Conservation (phyloP, 2,888 invertebrate genomes). For the Ethmia dodecea region DNA sequence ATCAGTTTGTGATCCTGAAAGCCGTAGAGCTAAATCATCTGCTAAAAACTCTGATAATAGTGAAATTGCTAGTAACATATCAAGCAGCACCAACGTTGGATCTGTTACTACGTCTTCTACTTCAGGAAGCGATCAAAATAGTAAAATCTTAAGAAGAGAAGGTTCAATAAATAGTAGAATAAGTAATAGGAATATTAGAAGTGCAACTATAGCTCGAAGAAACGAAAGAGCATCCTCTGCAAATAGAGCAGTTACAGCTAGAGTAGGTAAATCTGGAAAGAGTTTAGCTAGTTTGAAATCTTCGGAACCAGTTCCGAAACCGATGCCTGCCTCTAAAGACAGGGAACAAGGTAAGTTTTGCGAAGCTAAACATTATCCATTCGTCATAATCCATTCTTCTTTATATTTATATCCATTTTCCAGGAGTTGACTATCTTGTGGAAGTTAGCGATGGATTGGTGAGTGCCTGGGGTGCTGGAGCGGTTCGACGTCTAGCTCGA, state of each 20-base stretch:
- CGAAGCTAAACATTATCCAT: not conserved
- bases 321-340: conserved; percentile 76
- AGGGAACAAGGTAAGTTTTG: conserved; percentile 82
- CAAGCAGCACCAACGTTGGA: conserved; percentile 57
- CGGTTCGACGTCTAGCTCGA: conserved; percentile 87
- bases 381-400: no score
- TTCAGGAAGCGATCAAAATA: conserved; percentile 65
- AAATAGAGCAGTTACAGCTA: conserved; percentile 80
- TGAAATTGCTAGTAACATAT: conserved; percentile 65
- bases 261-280: conserved; percentile 73
- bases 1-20: conserved; percentile 71
- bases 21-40: conserved; percentile 41
- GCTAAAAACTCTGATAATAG: conserved; percentile 55
- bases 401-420: no score
- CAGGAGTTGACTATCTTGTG: conserved; percentile 92
- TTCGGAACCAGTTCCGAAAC: conserved; percentile 67
- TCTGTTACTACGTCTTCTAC: conserved; percentile 66
- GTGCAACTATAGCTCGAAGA: conserved; percentile 65
- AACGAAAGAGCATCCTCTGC: conserved; percentile 67
- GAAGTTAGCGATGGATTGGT: conserved; percentile 90
- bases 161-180: conserved; percentile 53
- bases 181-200: conserved; percentile 63
- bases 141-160: conserved; percentile 54
- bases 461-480: conserved; percentile 93
- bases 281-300: conserved; percentile 65